Evolutionary conservation across 1,140 invertebrate genomes (phyloP).

Genomic region (Drosophila watanabei): DNA sequence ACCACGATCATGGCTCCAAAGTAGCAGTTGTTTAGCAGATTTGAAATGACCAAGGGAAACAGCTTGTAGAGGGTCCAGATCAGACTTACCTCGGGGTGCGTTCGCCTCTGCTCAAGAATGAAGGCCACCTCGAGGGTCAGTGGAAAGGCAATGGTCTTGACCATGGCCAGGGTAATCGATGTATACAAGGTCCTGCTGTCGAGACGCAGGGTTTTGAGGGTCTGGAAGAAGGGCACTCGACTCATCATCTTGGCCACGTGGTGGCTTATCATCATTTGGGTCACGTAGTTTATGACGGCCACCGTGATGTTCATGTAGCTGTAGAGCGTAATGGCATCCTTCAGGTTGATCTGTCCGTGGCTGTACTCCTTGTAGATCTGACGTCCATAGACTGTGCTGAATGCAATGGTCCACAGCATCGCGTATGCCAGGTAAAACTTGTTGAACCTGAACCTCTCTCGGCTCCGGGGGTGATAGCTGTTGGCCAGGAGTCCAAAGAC

Average conservation of each 20-base stretch:
- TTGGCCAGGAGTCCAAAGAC: constrained; percentile 60
- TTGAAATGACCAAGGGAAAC: constrained; percentile 66
- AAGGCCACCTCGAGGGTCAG: constrained; percentile 54
- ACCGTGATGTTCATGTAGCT: too few relatives aligned
- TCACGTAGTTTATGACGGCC: too few relatives aligned
- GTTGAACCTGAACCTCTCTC: constrained; percentile 56
- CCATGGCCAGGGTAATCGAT: constrained; percentile 42
- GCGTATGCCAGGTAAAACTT: constrained; percentile 53
- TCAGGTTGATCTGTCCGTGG: constrained; percentile 53
- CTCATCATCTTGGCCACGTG: too few relatives aligned
- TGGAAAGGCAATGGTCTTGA: constrained; percentile 64
- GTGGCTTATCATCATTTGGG: too few relatives aligned
- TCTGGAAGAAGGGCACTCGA: too few relatives aligned
- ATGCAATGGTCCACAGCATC: constrained; percentile 44
- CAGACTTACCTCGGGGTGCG: constrained; percentile 52
- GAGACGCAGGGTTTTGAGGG: constrained; percentile 44
- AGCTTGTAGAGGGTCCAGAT: constrained; percentile 64
- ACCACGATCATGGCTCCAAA: constrained; percentile 68
- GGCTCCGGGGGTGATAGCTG: constrained; percentile 35
- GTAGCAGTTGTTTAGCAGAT: constrained; percentile 73
- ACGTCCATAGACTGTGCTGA: constrained; percentile 50
- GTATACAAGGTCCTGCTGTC: constrained; percentile 30
- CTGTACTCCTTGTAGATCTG: constrained; percentile 59
- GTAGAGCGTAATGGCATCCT: too few relatives aligned
- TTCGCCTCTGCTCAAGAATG: constrained; percentile 52